Evolutionary conservation across 2,888 invertebrate species (phyloP), one percentile per base, ranked within the genome.

Genomic region (Drosophila mayaguana): DNA sequence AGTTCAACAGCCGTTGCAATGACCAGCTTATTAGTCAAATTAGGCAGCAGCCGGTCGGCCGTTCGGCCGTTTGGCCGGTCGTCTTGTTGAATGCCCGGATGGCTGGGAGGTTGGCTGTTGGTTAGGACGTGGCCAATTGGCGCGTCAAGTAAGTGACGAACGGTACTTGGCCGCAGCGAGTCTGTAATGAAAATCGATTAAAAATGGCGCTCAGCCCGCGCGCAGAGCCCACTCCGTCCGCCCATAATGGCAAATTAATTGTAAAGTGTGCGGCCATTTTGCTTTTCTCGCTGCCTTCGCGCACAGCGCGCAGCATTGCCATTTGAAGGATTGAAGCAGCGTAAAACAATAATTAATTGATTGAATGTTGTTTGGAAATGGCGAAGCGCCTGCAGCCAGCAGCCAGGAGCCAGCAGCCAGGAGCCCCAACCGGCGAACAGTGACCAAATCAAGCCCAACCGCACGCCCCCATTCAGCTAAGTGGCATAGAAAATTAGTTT

Each of bases 331-430:
- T 83, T 84, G 77, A 89, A 73, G 81, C 73, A 72, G 76, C 83
- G 72, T 76, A 81, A 83, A 89, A 83, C 83, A 87, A 83, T 87
- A 89, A 87, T 87, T 87, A 87, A 89, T 89, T 89, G 88, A 89
- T 87, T 87, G 90, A 85, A 87, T 78, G 82, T 46, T 61, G 74
- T 48, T 76, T 74, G 75, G 38, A 57, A 76, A 63, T 68, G 68
- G 68, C 45, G n/a, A 25, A 46, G 40, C 45, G 63, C 60, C 64
- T 32, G 59, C 63, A 61, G 75, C 55, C 36, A 43, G 25, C 38
- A 28, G 28, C 40, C 34, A 36, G n/a, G n/a, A n/a, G 63, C 60
- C 64, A 25, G 59, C 63, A 61, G 75, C 55, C 36, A 43, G 25
- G 32, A 28, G 28, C 40, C 34, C n/a, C n/a, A 36, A 14, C 34